These are phyloP conservation scores for Enhydra lutris DNA, from an alignment of 2,113 vertebrate genomes.

Conservation along the genomic window DNA sequence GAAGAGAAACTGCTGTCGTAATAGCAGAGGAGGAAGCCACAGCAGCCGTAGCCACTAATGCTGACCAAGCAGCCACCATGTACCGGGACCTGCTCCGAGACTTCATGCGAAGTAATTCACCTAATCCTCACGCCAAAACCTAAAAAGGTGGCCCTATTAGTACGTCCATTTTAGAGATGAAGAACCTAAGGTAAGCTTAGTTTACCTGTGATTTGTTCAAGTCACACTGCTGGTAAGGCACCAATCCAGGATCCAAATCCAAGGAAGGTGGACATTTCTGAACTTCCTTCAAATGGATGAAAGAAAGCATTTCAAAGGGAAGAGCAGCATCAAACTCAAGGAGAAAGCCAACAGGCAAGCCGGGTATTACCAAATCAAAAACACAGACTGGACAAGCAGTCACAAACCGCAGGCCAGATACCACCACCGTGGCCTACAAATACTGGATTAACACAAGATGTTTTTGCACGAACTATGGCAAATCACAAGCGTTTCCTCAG, in stretches of 20 bases:
- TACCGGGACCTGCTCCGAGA: neutral
- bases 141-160: neutral
- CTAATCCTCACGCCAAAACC: neutral
- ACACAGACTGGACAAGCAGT: neutral
- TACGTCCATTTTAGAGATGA: neutral
- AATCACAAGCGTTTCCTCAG: neutral
- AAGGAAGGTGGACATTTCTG: neutral
- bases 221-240: neutral
- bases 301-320: neutral
- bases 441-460: neutral
- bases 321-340: neutral
- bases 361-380: neutral
- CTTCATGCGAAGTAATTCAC: neutral
- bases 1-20: neutral
- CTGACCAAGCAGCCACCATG: rapidly evolving
- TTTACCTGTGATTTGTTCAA: neutral
- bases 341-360: neutral
- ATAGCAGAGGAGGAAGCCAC: rapidly evolving
- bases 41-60: neutral
- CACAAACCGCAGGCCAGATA: neutral
- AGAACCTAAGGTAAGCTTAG: neutral
- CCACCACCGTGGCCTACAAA: neutral
- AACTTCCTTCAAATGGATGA: neutral
- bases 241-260: neutral
- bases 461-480: neutral